phyloP scores from a whole-genome alignment of 2,888 invertebrate species.

The Synergus umbraculus region DNA sequence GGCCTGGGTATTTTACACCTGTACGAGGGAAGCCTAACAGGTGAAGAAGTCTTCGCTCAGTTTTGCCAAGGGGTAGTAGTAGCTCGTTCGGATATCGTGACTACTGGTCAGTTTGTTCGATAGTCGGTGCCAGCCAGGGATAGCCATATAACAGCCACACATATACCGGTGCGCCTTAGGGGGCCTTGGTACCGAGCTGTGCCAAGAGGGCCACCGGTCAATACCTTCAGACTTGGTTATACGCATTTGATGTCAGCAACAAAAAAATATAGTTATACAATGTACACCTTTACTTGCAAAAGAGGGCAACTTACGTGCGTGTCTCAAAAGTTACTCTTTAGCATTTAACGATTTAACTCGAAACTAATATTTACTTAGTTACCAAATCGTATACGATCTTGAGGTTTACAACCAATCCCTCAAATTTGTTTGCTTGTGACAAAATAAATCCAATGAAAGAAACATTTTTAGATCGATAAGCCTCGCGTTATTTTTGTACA shows the following conservation, averaged over 20 bases:
- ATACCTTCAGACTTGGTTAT: constrained; percentile 73
- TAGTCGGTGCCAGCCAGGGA: constrained; percentile 77
- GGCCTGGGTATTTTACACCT: constrained; percentile 48
- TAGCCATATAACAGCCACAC: constrained; percentile 68
- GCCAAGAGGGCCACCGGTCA: constrained; percentile 77
- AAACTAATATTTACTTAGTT: constrained; percentile 2
- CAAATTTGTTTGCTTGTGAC: neutral
- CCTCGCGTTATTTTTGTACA: too few relatives aligned
- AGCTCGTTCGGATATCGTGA: constrained; percentile 73
- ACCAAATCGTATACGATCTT: neutral
- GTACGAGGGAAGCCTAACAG: constrained; percentile 53
- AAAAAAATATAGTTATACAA: constrained; percentile 53
- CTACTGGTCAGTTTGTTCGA: constrained; percentile 78
- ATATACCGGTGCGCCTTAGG: constrained; percentile 61
- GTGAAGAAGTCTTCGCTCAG: constrained; percentile 52
- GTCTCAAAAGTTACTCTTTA: neutral
- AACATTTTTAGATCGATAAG: too few relatives aligned
- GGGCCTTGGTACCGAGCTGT: constrained; percentile 76
- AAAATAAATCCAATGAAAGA: neutral
- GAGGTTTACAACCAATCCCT: neutral
- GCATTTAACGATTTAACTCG: constrained; percentile 7
- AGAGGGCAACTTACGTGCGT: neutral
- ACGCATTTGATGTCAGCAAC: constrained; percentile 56
- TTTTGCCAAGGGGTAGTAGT: constrained; percentile 49
- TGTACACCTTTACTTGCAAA: neutral